Percentiles rank a stretch among this genome's conserved stretches.
Conservation (phyloP, 2,113 vertebrate genomes). For the Blennius ocellaris region DNA sequence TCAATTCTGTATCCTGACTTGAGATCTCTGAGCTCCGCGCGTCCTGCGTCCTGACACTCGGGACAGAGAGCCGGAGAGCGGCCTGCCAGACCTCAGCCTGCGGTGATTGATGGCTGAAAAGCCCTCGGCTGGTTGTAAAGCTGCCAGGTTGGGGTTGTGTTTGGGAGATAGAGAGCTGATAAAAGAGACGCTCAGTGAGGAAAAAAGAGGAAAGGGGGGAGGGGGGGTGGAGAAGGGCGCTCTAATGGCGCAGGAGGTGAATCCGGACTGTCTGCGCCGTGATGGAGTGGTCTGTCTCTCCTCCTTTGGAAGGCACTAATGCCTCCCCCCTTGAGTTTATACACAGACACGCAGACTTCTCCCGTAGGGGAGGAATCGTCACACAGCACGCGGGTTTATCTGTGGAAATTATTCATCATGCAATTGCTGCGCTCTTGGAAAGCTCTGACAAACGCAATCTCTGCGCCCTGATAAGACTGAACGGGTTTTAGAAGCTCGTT, state of each 20-base stretch:
- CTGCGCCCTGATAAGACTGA: constrained; percentile 27
- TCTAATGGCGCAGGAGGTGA: constrained; percentile 72
- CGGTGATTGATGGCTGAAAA: constrained; percentile 63
- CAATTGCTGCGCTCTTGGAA: constrained; percentile 39
- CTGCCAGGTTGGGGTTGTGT: constrained; percentile 66
- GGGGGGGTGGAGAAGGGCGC: constrained; percentile 5
- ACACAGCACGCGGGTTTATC: constrained; percentile 37
- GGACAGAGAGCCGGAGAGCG: background rate
- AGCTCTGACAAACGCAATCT: constrained; percentile 41
- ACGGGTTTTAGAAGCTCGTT: constrained; percentile 8
- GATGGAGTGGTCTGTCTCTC: constrained; percentile 66
- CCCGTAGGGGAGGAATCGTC: constrained; percentile 26
- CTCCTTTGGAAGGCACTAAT: constrained; percentile 57
- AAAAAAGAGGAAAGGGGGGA: background rate
- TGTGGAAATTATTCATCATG: constrained; percentile 60
- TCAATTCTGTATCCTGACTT: background rate
- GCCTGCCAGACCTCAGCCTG: constrained; percentile 19
- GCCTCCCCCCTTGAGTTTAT: constrained; percentile 58
- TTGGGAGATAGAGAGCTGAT: constrained; percentile 80
- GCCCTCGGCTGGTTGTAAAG: constrained; percentile 59
- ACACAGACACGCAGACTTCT: constrained; percentile 44
- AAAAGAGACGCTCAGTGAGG: constrained; percentile 46
- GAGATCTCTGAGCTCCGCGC: background rate
- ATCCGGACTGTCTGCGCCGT: constrained; percentile 64
- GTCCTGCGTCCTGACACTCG: background rate